Evolutionary conservation across 2,113 vertebrate genomes (phyloP).

Genomic region (Uria lomvia): DNA sequence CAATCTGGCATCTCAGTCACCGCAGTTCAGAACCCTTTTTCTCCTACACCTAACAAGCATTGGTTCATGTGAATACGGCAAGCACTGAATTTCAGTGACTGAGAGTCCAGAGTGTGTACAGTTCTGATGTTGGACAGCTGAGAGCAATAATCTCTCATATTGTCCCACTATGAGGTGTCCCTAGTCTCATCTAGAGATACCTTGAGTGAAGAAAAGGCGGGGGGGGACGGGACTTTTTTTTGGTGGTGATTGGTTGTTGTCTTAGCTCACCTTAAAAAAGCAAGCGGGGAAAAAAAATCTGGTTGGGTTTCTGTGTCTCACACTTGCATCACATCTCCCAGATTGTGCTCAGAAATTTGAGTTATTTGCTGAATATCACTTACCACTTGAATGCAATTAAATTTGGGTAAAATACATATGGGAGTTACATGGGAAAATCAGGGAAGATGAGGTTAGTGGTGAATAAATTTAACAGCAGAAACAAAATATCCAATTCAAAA

Average conservation of each 20-base stretch:
- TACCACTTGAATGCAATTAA: neutral
- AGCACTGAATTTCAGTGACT: neutral
- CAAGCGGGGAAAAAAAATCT: neutral
- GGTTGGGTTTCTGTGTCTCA: neutral
- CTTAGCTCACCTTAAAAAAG: neutral
- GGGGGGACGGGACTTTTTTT: neutral
- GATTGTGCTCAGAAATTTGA: neutral
- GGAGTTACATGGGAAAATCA: neutral
- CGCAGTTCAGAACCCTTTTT: neutral
- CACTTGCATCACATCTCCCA: neutral
- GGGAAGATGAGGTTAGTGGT: neutral
- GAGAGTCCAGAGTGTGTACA: neutral
- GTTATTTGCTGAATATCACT: neutral
- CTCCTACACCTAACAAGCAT: rapidly evolving
- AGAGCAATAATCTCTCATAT: neutral
- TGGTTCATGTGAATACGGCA: neutral
- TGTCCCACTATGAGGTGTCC: no score
- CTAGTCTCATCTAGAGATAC: neutral
- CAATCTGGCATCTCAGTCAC: neutral
- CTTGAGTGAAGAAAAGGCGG: neutral
- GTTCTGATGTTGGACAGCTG: neutral
- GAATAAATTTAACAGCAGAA: neutral
- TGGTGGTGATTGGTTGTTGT: neutral
- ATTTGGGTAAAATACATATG: neutral
- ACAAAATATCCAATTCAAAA: neutral